These are phyloP conservation scores for Lichenostomus cassidix DNA, from an alignment of 2,113 vertebrate genomes.

Conservation along the genomic window DNA sequence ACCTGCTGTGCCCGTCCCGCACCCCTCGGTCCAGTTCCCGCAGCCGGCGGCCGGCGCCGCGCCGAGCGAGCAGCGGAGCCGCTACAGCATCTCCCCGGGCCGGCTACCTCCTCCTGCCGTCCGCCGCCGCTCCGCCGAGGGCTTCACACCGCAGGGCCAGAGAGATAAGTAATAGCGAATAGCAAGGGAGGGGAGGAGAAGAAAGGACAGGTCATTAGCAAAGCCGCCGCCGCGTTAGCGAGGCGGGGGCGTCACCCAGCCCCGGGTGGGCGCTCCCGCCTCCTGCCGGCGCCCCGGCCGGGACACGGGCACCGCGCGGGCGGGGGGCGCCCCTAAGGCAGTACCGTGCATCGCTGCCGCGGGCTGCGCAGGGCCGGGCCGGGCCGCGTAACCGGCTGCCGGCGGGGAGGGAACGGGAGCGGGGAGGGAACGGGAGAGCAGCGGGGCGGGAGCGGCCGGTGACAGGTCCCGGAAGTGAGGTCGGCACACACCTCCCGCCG, in stretches of 20 bases:
- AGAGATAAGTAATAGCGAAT: not conserved
- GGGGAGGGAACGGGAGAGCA: not conserved
- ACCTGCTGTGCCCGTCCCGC: not conserved
- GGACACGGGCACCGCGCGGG: not conserved
- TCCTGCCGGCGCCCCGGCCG: not conserved
- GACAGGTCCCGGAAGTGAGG: not conserved
- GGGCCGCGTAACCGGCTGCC: not conserved
- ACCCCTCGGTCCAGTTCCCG: not conserved
- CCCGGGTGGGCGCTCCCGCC: not conserved
- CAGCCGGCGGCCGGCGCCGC: not conserved
- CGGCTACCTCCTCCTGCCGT: not conserved
- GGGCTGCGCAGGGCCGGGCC: not conserved
- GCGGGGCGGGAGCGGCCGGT: not conserved
- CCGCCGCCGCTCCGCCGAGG: not conserved
- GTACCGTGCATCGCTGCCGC: not conserved
- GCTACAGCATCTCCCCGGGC: conserved; percentile 2
- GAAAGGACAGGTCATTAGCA: not conserved
- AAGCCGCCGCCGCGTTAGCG: not conserved
- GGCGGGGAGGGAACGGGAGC: not conserved
- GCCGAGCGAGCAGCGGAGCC: not conserved
- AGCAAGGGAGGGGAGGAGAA: not conserved
- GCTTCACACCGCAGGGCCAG: not conserved
- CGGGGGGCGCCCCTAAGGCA: not conserved
- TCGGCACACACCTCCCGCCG: too few relatives aligned
- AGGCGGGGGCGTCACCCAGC: not conserved